Percentiles rank a stretch among this genome's conserved stretches.
These are phyloP conservation scores for Protomyctophum bolini DNA, from an alignment of 2,113 vertebrate genomes.

Conservation along the genomic window DNA sequence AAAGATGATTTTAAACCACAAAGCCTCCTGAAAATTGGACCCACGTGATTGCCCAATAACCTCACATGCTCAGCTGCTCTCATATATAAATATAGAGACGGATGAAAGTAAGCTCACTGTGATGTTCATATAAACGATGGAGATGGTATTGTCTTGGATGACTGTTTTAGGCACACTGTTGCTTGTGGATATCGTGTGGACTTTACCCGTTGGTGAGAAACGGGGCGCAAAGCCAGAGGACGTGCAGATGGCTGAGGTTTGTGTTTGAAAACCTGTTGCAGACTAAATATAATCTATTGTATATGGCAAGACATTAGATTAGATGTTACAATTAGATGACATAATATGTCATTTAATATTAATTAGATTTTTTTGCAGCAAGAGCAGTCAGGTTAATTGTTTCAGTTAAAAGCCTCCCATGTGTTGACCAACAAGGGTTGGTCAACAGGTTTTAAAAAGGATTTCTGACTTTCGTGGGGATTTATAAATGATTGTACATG, in stretches of 20 bases:
- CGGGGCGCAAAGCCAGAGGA: slow-evolving; percentile 45
- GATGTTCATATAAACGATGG: slow-evolving; percentile 56
- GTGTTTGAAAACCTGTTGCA: slow-evolving; percentile 21
- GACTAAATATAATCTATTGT: not conserved
- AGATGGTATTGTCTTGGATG: slow-evolving; percentile 51
- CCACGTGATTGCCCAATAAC: slow-evolving; percentile 37
- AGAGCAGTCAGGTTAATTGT: no score
- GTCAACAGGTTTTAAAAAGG: no score
- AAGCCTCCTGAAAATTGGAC: slow-evolving; percentile 42
- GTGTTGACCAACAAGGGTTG: no score
- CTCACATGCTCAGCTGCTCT: slow-evolving; percentile 34
- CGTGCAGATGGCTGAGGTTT: slow-evolving; percentile 67
- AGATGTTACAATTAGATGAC: no score
- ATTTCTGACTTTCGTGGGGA: no score
- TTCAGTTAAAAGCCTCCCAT: no score
- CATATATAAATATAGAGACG: slow-evolving; percentile 52
- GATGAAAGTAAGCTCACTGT: slow-evolving; percentile 13
- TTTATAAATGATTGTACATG: no score
- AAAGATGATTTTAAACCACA: slow-evolving; percentile 52
- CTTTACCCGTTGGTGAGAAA: slow-evolving; percentile 45
- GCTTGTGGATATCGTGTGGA: slow-evolving; percentile 41
- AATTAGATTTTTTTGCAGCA: no score
- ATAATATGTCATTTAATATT: no score
- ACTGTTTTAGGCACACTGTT: slow-evolving; percentile 48
- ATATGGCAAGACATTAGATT: no score